These are phyloP conservation scores for Lysandra bellargus DNA, from an alignment of 2,888 invertebrate species.

Conservation along the genomic window DNA sequence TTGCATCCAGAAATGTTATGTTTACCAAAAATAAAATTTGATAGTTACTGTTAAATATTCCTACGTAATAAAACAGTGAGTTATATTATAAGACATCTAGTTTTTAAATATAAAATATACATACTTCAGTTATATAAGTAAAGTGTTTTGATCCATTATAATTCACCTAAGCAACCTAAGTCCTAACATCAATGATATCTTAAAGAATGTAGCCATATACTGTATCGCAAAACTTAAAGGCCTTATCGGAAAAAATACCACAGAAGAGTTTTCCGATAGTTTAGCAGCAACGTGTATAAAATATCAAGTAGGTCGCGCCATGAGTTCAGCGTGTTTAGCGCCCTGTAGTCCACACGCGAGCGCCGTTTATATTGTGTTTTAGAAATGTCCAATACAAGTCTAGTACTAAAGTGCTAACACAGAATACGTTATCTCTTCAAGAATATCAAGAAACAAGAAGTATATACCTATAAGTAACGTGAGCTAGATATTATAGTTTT, in stretches of 20 bases:
- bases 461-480: not conserved
- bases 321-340: not conserved
- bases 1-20: not conserved
- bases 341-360: conserved; percentile 30
- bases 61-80: too few species aligned
- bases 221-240: too few species aligned
- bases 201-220: too few species aligned
- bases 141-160: too few species aligned
- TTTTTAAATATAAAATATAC: too few species aligned
- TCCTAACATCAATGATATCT: too few species aligned
- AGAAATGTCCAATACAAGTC: conserved; percentile 7
- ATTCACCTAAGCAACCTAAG: too few species aligned
- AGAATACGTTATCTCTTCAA: not conserved
- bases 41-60: too few species aligned
- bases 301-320: conserved; percentile 9
- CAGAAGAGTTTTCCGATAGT: not conserved
- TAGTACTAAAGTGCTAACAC: not conserved
- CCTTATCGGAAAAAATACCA: too few species aligned
- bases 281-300: not conserved
- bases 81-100: too few species aligned
- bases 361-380: conserved; percentile 23
- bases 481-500: not conserved
- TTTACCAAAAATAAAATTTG: too few species aligned
- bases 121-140: too few species aligned
- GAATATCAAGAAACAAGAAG: not conserved